Evolutionary conservation across 2,113 vertebrate species (phyloP), one percentile per base, ranked within the genome.

Genomic region (Pedionomus torquatus): DNA sequence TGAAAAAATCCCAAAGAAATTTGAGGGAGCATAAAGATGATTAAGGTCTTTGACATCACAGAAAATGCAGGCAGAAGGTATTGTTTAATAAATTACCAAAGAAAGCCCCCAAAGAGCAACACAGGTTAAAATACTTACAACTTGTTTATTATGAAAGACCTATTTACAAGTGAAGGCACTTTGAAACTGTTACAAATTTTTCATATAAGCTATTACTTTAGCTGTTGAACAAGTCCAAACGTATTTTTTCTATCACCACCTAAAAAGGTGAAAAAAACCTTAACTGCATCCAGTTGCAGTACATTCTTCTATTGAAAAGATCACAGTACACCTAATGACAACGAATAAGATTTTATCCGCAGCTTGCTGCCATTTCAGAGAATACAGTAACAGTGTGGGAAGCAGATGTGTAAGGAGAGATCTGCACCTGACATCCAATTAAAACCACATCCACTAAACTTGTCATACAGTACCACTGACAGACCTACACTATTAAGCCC

Each of bases 131-230:
- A 91, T 30, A 71, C 5, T n/a, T 95, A 83, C 76, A 5, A 90
- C 48, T 46, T 79, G n/a, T 96, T 97, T 94, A 93, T 97, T 93
- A 95, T 17, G 96, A 95, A 90, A 95, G 48, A 90, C 21, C 43
- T 83, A 86, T 90, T 95, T 94, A 87, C 82, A 97, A 0, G 1
- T 20, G 61, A 95, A 97, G 94, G 94, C 89, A 95, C 87, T 95
- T 95, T 35, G 63, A 95, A 96, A 95, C 81, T 8, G 5, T 89
- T 79, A 80, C 23, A 86, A 70, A 63, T 69, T 17, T 44, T 78
- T 39, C 30, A 35, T 7, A 20, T 24, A 76, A 79, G 19, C 30
- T 57, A 46, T 33, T 74, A 51, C 23, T 87, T 76, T 23, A 89
- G 55, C 65, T 43, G 20, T 39, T 87, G 44, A 72, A 30, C 17